Evolutionary conservation across 1,140 invertebrate species (phyloP).

Genomic region (Augochlora pura): DNA sequence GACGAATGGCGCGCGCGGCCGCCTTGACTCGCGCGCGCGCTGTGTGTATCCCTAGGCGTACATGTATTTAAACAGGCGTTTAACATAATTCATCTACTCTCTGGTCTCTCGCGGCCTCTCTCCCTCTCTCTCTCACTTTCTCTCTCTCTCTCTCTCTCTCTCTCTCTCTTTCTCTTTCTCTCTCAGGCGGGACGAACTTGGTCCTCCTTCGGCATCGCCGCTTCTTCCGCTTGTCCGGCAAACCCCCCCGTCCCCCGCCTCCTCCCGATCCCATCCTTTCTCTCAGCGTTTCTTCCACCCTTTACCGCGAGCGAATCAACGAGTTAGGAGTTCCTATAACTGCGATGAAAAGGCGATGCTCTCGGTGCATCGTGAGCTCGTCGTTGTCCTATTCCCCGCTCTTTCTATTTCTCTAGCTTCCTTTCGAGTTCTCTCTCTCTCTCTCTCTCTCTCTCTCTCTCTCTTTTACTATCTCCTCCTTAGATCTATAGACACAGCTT

Average conservation of each 20-base stretch:
- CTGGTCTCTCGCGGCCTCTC: slow-evolving; percentile 28
- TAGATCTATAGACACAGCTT: no score
- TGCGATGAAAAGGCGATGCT: slow-evolving; percentile 12
- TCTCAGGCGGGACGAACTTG: neutral
- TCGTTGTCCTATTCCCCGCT: slow-evolving; percentile 5
- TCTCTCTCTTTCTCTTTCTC: no score
- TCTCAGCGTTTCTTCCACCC: slow-evolving; percentile 24
- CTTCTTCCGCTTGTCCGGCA: slow-evolving; percentile 14
- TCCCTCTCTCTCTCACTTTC: no score
- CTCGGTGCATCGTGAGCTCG: slow-evolving; percentile 1
- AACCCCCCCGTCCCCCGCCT: neutral
- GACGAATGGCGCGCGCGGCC: slow-evolving; percentile 74
- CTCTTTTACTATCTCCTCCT: no score
- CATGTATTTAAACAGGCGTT: slow-evolving; percentile 79
- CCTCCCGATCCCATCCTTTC: no score
- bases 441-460: neutral
- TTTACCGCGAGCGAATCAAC: slow-evolving; percentile 12
- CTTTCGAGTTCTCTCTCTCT: neutral
- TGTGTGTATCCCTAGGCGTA: slow-evolving; percentile 73
- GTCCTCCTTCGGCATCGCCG: slow-evolving; percentile 10
- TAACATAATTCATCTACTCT: slow-evolving; percentile 78
- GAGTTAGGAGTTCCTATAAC: slow-evolving; percentile 36
- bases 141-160: no score
- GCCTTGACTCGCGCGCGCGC: slow-evolving; percentile 64
- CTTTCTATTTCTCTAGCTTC: neutral